Percentiles rank a stretch among this genome's conserved stretches.
Conservation (phyloP, 1,140 invertebrate species). For the Meloidogyne chitwoodi region DNA sequence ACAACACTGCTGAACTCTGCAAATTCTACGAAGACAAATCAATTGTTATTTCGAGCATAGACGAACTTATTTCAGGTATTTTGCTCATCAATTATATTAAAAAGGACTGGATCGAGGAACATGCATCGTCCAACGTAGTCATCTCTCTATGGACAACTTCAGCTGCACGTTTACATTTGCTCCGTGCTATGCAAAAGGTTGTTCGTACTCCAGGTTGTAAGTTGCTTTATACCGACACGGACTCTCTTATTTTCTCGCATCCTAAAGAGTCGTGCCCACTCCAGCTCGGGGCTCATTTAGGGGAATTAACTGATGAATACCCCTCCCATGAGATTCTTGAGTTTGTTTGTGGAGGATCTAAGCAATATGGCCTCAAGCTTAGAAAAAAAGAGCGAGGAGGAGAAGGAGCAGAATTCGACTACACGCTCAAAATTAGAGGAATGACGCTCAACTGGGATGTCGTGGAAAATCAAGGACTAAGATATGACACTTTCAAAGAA, state of each 20-base stretch:
- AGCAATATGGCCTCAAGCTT: too few species aligned
- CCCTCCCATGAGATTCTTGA: too few species aligned
- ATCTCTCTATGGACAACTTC: too few species aligned
- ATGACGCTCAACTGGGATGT: conserved; percentile 4
- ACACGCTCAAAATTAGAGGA: neutral
- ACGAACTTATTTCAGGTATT: too few species aligned
- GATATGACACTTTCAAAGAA: neutral
- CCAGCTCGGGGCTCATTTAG: neutral
- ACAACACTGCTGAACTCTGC: neutral
- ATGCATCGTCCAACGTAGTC: too few species aligned
- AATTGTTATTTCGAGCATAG: neutral
- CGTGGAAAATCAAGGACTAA: neutral
- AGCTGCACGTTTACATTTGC: too few species aligned
- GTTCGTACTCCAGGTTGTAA: neutral
- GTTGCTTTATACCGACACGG: too few species aligned
- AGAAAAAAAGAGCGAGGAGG: neutral
- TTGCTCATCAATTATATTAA: too few species aligned
- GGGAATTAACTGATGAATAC: neutral
- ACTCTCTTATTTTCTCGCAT: too few species aligned
- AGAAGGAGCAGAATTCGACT: neutral
- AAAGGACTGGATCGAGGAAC: too few species aligned
- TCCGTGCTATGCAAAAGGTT: neutral
- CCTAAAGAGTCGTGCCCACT: neutral
- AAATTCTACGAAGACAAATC: neutral
- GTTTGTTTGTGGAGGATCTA: too few species aligned